Evolutionary conservation across 2,888 invertebrate species (phyloP), one percentile per base, ranked within the genome.

Genomic region (Amorpha juglandis): DNA sequence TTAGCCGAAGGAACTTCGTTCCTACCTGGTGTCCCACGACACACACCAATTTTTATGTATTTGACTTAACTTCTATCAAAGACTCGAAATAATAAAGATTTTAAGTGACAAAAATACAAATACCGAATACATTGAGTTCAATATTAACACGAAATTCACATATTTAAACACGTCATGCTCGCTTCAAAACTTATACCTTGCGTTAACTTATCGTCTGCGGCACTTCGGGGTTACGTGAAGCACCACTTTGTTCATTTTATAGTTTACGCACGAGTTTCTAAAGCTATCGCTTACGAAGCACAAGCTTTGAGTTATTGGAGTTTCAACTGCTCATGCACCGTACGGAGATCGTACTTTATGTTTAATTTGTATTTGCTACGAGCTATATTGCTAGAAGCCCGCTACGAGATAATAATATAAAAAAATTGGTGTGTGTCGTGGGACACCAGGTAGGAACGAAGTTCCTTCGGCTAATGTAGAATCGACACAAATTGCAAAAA

Each of bases 161-260:
- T 58, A 58, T 58, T 42, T 58, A 19, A 42, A 42, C 38, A 58
- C 58, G 19, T 58, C 19, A 42, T 58, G 38, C 16, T 38, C 16
- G 12, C 42, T 19, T 58, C 42, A 12, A 19, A 53, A 58, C 38
- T 42, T 58, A 19, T 19, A 58, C 19, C 19, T 42, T 19, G 19
- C 19, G 19, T 6, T 21, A 58, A 58, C 58, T 58, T 58, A 58
- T 58, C 42, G 42, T 19, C 12, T 42, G 19, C 58, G 12, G 19
- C 11, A 58, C 58, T 58, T 58, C 16, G 38, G 19, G 42, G 38
- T 42, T 58, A 58, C 16, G 58, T 38, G 35, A 58, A 58, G 42
- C 35, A 55, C 35, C 55, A 38, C 38, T 35, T 58, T 19, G n/a
- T 19, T 42, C 58, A 42, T 58, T 58, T 58, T 58, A 58, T 19